Base-by-base conservation (phyloP, 1,140 invertebrate species). In the Drosophila tsacasi region DNA sequence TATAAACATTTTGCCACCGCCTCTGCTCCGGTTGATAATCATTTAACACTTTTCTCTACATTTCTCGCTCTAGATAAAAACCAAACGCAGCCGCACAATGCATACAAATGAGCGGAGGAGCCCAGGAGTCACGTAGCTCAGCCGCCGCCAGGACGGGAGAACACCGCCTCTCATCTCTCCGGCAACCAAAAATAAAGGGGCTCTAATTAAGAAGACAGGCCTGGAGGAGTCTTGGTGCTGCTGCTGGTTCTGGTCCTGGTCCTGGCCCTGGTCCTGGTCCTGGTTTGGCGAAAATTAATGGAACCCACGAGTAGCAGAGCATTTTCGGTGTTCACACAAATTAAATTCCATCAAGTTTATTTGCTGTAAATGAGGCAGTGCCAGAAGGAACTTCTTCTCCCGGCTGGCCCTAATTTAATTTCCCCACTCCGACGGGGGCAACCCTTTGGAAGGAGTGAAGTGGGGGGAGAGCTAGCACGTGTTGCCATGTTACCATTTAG, bases 331-430 rank as follows among this genome's bases (percentile, higher is more conserved):
- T 62, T 77, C 57, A 50, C 63, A 75, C 60, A 81, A 89, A 89
- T 89, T 83, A 81, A 89, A 83, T 87, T 87, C 66, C 81, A 67
- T 67, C 66, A 79, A 86, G 71, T 87, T 83, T 86, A 79, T 86
- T 83, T 83, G 79, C 83, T 85, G 79, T 61, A 83, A 83, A 83
- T 79, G 62, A 77, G 49, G 49, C 42, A 63, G 58, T 37, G 74
- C 27, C 63, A 46, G 64, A 25, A 62, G 30, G 54, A 66, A 55
- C 44, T 39, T 32, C 55, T 40, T 40, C 21, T 12, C 19, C n/a
- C 59, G 17, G 21, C 61, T 60, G 54, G 55, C 25, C 63, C 21
- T 77, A 77, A 76, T 76, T 77, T 69, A 77, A 77, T 69, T 77
- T 77, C 15, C 47, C 40, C 49, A 9, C 35, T 27, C 32, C 32